phyloP scores from a whole-genome alignment of 2,113 vertebrate genomes.

The Entomyzon cyanotis region DNA sequence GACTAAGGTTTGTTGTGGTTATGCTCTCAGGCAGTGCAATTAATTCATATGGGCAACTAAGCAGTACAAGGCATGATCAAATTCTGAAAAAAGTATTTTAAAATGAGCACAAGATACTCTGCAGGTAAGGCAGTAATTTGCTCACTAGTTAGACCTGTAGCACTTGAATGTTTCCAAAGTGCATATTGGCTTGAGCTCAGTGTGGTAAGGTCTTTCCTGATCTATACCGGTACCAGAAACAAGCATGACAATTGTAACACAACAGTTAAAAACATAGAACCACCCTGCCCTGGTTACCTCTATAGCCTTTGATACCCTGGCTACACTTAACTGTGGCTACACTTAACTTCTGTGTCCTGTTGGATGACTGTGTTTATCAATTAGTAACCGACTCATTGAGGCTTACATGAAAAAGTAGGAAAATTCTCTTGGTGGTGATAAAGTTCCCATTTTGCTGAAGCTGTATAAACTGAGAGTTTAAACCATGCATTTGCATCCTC shows the following conservation, averaged over 20 bases:
- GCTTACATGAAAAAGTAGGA: not conserved
- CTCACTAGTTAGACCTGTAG: not conserved
- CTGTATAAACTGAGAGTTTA: not conserved
- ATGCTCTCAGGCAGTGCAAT: not conserved
- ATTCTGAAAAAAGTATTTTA: not conserved
- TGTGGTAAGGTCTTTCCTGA: not conserved
- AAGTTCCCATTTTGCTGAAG: not conserved
- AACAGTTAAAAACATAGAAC: not conserved
- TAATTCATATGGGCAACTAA: not conserved
- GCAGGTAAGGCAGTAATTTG: not conserved
- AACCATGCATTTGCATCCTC: not conserved
- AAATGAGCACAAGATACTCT: not conserved
- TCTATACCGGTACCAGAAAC: not conserved
- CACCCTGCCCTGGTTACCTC: not conserved
- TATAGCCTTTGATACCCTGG: not conserved
- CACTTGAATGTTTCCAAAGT: not conserved
- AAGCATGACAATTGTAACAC: not conserved
- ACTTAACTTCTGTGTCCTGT: not conserved
- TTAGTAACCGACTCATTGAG: not conserved
- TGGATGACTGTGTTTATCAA: not conserved
- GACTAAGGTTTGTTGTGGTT: not conserved
- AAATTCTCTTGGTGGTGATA: not conserved
- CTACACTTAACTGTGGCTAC: not conserved
- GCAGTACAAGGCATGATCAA: not conserved
- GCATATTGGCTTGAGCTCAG: not conserved